Conservation (phyloP, 2,113 vertebrate genomes). For the Campylomormyrus tamandua region DNA sequence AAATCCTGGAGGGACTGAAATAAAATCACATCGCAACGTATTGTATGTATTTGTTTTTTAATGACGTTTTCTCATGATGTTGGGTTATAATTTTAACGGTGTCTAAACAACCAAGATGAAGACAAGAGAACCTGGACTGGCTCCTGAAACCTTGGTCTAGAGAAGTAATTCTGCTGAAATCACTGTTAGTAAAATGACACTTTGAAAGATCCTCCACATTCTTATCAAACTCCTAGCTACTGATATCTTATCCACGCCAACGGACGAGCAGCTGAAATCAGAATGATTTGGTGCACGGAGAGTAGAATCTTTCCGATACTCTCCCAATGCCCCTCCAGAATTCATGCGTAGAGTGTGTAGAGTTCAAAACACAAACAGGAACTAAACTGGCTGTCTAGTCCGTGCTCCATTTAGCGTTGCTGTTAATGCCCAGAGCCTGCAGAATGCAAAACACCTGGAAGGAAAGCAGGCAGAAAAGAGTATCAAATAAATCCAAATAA, state of each 20-base stretch:
- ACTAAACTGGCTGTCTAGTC: neutral
- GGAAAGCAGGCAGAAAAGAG: neutral
- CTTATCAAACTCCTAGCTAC: neutral
- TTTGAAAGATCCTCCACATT: neutral
- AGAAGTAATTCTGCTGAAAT: neutral
- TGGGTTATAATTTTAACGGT: neutral
- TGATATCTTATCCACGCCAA: neutral
- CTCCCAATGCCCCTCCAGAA: neutral
- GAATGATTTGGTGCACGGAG: neutral
- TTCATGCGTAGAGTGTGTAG: neutral
- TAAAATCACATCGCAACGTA: neutral
- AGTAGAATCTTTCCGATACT: too few relatives aligned
- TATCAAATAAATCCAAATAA: too few relatives aligned
- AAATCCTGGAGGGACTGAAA: too few relatives aligned
- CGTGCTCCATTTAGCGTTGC: neutral
- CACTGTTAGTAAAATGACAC: neutral
- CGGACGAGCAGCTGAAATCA: neutral
- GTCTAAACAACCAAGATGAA: neutral
- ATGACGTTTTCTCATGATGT: neutral
- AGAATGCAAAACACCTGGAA: neutral
- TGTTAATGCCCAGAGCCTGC: neutral
- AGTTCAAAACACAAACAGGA: neutral
- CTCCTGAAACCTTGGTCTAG: neutral
- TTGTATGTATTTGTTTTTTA: neutral
- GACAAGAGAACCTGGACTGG: neutral